phyloP scores from a whole-genome alignment of 2,888 invertebrate species.

The Papilio elwesi region DNA sequence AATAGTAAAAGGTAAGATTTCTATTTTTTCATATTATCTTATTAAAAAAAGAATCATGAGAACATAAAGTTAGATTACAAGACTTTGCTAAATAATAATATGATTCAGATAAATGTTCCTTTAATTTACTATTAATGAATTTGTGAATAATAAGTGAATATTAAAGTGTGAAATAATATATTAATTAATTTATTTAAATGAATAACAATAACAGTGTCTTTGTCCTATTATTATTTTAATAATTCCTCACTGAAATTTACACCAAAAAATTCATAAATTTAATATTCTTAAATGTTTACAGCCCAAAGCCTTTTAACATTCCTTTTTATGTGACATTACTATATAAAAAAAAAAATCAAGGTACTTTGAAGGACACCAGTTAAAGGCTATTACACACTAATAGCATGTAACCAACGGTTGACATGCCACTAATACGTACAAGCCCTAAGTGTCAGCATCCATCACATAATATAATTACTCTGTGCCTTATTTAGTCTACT shows the following conservation, averaged over 20 bases:
- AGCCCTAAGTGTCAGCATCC: slow-evolving; percentile 24
- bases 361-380: background rate
- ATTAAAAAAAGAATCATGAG: slow-evolving; percentile 18
- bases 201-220: too few relatives aligned
- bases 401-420: too few relatives aligned
- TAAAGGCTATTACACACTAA: background rate
- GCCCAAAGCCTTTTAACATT: background rate
- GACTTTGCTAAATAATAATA: too few relatives aligned
- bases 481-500: slow-evolving; percentile 68
- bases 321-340: background rate
- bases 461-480: slow-evolving; percentile 49
- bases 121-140: too few relatives aligned
- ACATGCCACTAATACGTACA: background rate
- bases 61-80: background rate
- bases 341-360: background rate
- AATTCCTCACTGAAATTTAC: too few relatives aligned
- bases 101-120: too few relatives aligned
- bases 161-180: too few relatives aligned
- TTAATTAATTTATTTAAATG: too few relatives aligned
- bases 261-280: too few relatives aligned
- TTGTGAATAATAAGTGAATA: too few relatives aligned
- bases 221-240: too few relatives aligned
- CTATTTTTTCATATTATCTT: background rate
- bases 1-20: background rate
- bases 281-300: too few relatives aligned